These are phyloP conservation scores for Oncorhynchus kisutch DNA, from an alignment of 2,113 vertebrate genomes.

Conservation along the genomic window DNA sequence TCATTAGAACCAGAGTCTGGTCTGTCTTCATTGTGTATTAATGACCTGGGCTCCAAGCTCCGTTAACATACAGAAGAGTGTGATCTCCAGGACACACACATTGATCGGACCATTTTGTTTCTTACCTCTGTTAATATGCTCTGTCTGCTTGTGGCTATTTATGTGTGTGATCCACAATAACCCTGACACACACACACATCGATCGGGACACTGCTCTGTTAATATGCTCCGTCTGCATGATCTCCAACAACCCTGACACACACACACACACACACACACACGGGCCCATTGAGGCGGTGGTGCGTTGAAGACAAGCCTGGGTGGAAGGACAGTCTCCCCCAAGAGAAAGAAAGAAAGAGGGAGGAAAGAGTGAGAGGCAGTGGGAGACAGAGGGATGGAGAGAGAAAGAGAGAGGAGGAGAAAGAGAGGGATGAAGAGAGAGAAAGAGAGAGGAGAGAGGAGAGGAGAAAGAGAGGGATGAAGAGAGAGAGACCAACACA, in stretches of 20 bases:
- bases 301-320: conserved; percentile 56
- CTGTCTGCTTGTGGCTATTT: conserved; percentile 13
- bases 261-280: neutral
- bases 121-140: conserved; percentile 39
- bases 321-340: conserved; percentile 68
- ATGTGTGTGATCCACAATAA: conserved; percentile 7
- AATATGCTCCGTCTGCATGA: conserved; percentile 29
- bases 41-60: conserved; percentile 26
- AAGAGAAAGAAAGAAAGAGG: conserved; percentile 33
- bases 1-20: too few species aligned
- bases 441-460: conserved; percentile 32
- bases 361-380: conserved; percentile 24
- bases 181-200: conserved; percentile 4
- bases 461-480: conserved; percentile 30
- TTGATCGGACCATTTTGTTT: neutral
- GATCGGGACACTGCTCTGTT: conserved; percentile 7
- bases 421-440: conserved; percentile 38
- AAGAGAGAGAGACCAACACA: conserved; percentile 48
- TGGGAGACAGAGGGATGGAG: neutral
- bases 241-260: conserved; percentile 4
- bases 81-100: conserved; percentile 10
- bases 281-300: conserved; percentile 57
- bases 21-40: conserved; percentile 28
- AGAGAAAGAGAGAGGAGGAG: conserved; percentile 18
- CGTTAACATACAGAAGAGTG: conserved; percentile 30